Base-by-base conservation (phyloP, 2,113 vertebrate genomes). In the Cynoglossus semilaevis region DNA sequence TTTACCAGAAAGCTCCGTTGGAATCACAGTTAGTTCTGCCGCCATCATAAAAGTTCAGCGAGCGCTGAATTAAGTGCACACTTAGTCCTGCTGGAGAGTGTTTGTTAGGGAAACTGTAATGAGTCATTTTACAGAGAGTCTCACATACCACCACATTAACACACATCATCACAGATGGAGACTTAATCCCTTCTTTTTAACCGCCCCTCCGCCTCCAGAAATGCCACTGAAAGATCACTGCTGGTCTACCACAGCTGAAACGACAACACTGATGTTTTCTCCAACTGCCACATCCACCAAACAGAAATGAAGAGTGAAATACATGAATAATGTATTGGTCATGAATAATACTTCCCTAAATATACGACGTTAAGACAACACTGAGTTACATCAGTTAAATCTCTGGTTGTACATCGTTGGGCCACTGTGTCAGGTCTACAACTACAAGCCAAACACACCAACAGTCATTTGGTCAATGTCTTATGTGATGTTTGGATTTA, bases 141-240 rank as follows among this genome's bases (percentile, higher is more conserved):
- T 74, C 70, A 58, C 72, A 82, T 56, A 15, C 56, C 54, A 50
- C 59, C 22, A 66, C 77, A 80, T 83, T 87, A 84, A 82, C 83
- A 77, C 82, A 73, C 64, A 76, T 85, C 79, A 80, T 80, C 70
- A 36, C 83, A 81, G 76, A 81, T 83, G 76, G 69, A 70, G 53
- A 61, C 56, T 41, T 86, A 85, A 87, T 88, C 84, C 74, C 48
- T 13, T 1, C 71, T 78, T 57, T 70, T 72, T 15, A 19, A 78
- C 44, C 60, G 60, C 56, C 6, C 63, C 47, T 69, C 37, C 48
- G 7, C 18, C 67, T 2, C n/a, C n/a, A n/a, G 38, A 29, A 6
- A 52, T 18, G 15, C 15, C 53, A 16, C 19, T 42, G 5, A 51
- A 16, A 22, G 10, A 57, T 46, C 42, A 17, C 14, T 13, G 17